These are phyloP conservation scores for Sapajus apella DNA, from an alignment of 2,113 vertebrate species.

Conservation along the genomic window DNA sequence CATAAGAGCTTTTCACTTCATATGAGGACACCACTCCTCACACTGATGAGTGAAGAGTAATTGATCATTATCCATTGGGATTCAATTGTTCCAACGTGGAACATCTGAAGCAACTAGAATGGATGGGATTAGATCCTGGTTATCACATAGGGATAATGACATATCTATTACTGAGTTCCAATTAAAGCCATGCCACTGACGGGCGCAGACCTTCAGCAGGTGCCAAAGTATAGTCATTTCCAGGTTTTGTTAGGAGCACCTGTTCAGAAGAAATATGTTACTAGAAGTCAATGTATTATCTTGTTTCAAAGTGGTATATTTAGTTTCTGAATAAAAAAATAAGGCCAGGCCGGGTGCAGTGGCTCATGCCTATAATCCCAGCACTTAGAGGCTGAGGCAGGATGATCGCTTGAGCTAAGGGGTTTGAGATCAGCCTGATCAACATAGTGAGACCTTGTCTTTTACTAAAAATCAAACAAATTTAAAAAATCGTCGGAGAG, in stretches of 20 bases:
- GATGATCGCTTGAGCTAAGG: no score
- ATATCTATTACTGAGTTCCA: not conserved
- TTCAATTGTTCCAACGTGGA: not conserved
- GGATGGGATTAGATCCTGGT: not conserved
- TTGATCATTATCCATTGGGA: not conserved
- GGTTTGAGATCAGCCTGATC: no score
- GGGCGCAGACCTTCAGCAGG: rapidly evolving
- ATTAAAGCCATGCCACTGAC: not conserved
- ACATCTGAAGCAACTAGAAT: not conserved
- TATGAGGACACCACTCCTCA: not conserved
- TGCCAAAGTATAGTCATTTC: not conserved
- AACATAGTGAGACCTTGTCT: no score
- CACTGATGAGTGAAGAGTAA: not conserved
- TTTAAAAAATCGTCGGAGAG: no score
- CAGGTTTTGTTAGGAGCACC: not conserved
- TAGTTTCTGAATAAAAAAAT: not conserved
- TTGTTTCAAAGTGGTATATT: not conserved
- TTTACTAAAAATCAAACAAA: no score
- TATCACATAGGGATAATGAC: no score
- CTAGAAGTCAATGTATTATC: not conserved
- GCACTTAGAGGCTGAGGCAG: no score
- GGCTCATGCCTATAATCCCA: no score
- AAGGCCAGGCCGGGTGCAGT: no score
- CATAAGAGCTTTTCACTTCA: not conserved
- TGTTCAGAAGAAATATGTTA: not conserved